Conservation (phyloP, 2,113 vertebrate genomes). For the Chiloscyllium plagiosum region DNA sequence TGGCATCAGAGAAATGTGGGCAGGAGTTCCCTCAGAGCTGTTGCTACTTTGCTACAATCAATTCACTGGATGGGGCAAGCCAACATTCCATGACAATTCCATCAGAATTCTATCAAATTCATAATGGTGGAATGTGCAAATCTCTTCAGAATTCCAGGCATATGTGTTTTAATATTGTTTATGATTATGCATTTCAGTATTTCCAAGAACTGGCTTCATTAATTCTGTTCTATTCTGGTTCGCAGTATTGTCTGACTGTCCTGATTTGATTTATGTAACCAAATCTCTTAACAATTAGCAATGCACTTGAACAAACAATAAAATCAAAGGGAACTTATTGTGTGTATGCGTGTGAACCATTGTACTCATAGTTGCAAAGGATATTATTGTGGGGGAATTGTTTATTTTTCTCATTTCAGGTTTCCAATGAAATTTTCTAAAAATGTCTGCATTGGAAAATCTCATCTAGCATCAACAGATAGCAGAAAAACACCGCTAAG, state of each 20-base stretch:
- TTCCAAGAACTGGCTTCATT: not conserved
- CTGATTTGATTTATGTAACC: not conserved
- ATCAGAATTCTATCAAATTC: not conserved
- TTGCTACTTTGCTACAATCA: not conserved
- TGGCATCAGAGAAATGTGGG: not conserved
- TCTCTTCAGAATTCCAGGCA: not conserved
- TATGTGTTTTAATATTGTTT: not conserved
- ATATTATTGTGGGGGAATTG: not conserved
- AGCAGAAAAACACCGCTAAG: not conserved
- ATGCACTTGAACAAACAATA: not conserved
- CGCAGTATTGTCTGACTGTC: not conserved
- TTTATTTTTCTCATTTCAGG: not conserved
- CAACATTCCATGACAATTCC: not conserved
- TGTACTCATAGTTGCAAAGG: not conserved
- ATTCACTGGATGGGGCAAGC: not conserved
- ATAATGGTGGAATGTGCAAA: not conserved
- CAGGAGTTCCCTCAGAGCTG: not conserved
- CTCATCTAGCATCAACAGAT: not conserved
- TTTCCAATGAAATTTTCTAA: not conserved
- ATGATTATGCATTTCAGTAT: not conserved
- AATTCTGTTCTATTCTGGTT: not conserved
- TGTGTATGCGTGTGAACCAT: not conserved
- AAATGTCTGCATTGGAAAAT: not conserved
- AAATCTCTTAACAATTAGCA: not conserved
- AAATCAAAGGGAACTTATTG: not conserved